Evolutionary conservation across 2,113 vertebrate genomes (phyloP).

Genomic region (Apistogramma diplotaenia): DNA sequence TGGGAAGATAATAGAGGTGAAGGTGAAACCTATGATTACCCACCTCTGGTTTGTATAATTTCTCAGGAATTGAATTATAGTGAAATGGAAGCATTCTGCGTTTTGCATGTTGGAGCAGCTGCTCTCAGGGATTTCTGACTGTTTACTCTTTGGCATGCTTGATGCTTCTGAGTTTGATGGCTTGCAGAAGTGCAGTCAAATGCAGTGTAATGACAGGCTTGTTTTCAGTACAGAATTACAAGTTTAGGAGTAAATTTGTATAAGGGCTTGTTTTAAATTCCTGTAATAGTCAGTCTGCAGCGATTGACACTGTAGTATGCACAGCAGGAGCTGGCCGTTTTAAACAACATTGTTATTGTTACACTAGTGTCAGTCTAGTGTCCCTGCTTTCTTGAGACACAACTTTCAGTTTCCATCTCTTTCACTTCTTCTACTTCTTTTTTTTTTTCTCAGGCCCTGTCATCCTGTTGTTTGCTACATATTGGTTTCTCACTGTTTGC

Average conservation of each 20-base stretch:
- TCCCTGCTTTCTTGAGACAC: background rate
- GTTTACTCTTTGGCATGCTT: background rate
- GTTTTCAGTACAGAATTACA: background rate
- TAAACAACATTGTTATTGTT: background rate
- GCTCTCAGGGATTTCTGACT: background rate
- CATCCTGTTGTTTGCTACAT: slow-evolving; percentile 15
- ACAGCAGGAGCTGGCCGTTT: background rate
- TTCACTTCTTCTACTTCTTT: no score
- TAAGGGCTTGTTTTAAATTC: slow-evolving; percentile 12
- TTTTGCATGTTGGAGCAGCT: slow-evolving; percentile 23
- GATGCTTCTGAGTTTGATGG: background rate
- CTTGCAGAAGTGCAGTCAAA: background rate
- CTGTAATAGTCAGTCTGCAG: background rate
- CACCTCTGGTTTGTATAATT: slow-evolving; percentile 45
- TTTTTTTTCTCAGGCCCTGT: background rate
- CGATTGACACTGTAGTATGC: background rate
- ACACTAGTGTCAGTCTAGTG: background rate
- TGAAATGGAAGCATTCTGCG: slow-evolving; percentile 42
- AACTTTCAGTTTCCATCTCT: slow-evolving; percentile 48
- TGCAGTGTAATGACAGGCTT: background rate
- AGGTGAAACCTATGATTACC: slow-evolving; percentile 58
- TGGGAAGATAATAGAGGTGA: slow-evolving; percentile 53
- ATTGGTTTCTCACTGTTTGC: background rate
- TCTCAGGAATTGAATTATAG: slow-evolving; percentile 48
- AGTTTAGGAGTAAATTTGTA: slow-evolving; percentile 2